These are phyloP conservation scores for Nomia melanderi DNA, from an alignment of 1,140 invertebrate species.

Conservation along the genomic window DNA sequence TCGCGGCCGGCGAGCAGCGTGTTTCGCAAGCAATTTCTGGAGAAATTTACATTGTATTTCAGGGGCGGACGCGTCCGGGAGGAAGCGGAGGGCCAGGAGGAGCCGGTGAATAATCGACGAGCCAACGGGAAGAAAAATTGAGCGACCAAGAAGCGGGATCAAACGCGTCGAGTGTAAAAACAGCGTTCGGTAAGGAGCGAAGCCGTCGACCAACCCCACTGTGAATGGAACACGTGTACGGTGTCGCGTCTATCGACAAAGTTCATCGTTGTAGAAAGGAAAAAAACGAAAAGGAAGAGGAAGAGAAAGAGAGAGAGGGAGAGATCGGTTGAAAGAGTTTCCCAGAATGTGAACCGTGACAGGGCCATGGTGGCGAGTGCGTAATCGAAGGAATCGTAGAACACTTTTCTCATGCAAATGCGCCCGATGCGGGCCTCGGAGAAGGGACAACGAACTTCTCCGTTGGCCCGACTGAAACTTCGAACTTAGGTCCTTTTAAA, in stretches of 20 bases:
- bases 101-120: background rate
- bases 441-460: slow-evolving; percentile 61
- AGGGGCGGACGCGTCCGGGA: background rate
- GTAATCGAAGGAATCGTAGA: slow-evolving; percentile 69
- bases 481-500: slow-evolving; percentile 66
- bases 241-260: slow-evolving; percentile 65
- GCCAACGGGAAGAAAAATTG: slow-evolving; percentile 1
- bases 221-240: slow-evolving; percentile 65
- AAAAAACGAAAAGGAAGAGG: too few species aligned
- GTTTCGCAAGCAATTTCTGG: background rate
- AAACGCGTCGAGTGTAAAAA: slow-evolving; percentile 25
- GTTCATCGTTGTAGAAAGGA: slow-evolving; percentile 54
- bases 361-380: slow-evolving; percentile 57
- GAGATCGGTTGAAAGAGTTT: slow-evolving; percentile 58
- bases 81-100: background rate
- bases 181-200: slow-evolving; percentile 21
- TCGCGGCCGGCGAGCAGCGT: background rate
- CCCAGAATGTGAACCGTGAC: slow-evolving; percentile 58
- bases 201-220: slow-evolving; percentile 15
- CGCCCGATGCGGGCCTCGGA: slow-evolving; percentile 40
- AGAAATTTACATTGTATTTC: slow-evolving; percentile 25
- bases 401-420: slow-evolving; percentile 70
- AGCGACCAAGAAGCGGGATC: slow-evolving; percentile 32
- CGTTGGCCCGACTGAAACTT: slow-evolving; percentile 66
- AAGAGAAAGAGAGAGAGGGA: too few species aligned